phyloP scores from a whole-genome alignment of 2,797 vertebrate species.

The Labroides dimidiatus region DNA sequence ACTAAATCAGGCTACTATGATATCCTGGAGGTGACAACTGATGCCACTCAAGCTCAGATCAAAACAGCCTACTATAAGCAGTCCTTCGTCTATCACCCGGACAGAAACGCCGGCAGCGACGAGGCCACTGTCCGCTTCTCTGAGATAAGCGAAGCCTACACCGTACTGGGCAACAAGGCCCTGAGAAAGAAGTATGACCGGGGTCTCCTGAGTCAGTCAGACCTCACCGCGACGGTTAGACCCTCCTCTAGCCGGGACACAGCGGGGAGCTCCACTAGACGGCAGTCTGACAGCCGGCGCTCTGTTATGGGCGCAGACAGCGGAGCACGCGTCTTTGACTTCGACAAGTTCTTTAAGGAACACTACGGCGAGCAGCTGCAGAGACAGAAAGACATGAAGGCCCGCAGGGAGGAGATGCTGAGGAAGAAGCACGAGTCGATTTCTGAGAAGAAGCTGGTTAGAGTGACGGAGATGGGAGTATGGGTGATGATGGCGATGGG shows the following conservation, averaged over 20 bases:
- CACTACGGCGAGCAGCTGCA: slow-evolving; percentile 92
- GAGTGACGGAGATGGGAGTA: slow-evolving; percentile 42
- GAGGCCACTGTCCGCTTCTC: slow-evolving; percentile 87
- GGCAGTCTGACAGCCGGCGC: neutral
- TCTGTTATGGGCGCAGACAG: fast-evolving
- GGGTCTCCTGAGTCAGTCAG: slow-evolving; percentile 83
- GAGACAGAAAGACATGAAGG: slow-evolving; percentile 72
- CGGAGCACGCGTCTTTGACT: slow-evolving; percentile 79
- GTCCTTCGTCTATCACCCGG: slow-evolving; percentile 91
- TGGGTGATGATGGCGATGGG: slow-evolving; percentile 46
- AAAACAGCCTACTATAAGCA: slow-evolving; percentile 94
- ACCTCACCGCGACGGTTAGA: slow-evolving; percentile 69
- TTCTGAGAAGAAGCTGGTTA: neutral
- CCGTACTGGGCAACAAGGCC: slow-evolving; percentile 85
- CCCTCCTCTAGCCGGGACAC: slow-evolving; percentile 58
- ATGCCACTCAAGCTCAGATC: slow-evolving; percentile 89
- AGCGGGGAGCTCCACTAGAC: neutral
- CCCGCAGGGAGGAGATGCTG: slow-evolving; percentile 70
- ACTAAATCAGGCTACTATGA: slow-evolving; percentile 87
- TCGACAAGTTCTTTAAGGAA: slow-evolving; percentile 88
- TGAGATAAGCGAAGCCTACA: slow-evolving; percentile 90
- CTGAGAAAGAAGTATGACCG: slow-evolving; percentile 92
- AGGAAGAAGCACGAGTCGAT: slow-evolving; percentile 11
- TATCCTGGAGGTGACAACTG: slow-evolving; percentile 81
- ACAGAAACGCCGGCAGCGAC: slow-evolving; percentile 87